A percentile compares a stretch with the other conserved stretches of the same genome.
These are phyloP conservation scores for Drosophila saltans DNA, from an alignment of 1,140 invertebrate genomes.

Conservation along the genomic window DNA sequence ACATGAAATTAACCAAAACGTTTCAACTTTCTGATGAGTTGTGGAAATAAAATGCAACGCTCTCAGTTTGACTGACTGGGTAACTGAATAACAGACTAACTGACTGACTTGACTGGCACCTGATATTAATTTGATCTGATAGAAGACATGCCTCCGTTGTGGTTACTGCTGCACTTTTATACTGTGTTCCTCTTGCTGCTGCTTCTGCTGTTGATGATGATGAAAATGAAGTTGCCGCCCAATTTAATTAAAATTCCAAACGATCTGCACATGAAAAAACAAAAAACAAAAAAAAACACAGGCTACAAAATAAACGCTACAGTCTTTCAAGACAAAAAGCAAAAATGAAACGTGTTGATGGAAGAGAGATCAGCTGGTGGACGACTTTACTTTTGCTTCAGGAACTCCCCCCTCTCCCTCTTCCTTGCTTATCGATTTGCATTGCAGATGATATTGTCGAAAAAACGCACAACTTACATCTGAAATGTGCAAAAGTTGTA, in stretches of 20 bases:
- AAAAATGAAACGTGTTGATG: conserved; percentile 46
- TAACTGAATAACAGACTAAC: conserved; percentile 1
- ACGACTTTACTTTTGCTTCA: conserved; percentile 37
- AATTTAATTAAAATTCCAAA: conserved; percentile 83
- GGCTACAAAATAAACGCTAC: conserved; percentile 36
- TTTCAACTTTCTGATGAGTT: conserved; percentile 15
- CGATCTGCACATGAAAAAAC: conserved; percentile 73
- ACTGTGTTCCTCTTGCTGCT: conserved; percentile 18
- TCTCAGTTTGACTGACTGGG: neutral
- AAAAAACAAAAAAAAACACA: neutral
- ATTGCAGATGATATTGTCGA: conserved; percentile 34
- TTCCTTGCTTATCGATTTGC: conserved; percentile 65
- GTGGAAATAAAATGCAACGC: conserved; percentile 1
- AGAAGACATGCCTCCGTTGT: conserved; percentile 39
- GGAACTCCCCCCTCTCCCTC: neutral
- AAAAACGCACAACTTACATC: conserved; percentile 45
- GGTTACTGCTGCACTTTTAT: conserved; percentile 30
- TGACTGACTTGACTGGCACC: conserved; percentile 52
- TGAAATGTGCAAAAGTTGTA: neutral
- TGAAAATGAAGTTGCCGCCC: conserved; percentile 82
- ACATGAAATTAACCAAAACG: conserved; percentile 68
- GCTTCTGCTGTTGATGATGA: conserved; percentile 62
- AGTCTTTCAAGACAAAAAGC: conserved; percentile 30
- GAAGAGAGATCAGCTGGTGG: conserved; percentile 54
- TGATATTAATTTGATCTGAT: conserved; percentile 74